These are phyloP conservation scores for Parasteatoda tepidariorum DNA, from an alignment of 1,140 invertebrate genomes.

Conservation along the genomic window DNA sequence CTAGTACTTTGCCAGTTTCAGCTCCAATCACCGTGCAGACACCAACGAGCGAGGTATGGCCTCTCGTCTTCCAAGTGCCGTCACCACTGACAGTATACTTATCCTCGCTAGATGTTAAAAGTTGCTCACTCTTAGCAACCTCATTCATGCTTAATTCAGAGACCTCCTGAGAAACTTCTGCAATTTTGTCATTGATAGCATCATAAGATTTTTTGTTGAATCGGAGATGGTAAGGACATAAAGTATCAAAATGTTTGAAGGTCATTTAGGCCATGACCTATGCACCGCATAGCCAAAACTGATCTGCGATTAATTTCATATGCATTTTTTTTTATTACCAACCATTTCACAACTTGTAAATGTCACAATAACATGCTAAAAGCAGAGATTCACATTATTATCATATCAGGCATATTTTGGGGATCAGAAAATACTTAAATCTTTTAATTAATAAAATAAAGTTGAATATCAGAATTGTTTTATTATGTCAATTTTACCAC, in stretches of 20 bases:
- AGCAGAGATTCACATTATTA: too few relatives aligned
- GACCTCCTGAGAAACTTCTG: background rate
- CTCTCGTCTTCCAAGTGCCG: background rate
- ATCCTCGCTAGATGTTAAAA: background rate
- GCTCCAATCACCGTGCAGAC: constrained; percentile 3
- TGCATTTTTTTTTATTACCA: constrained; percentile 1
- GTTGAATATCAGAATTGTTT: too few relatives aligned
- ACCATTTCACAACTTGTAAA: constrained; percentile 3
- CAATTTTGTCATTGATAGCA: background rate
- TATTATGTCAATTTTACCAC: too few relatives aligned
- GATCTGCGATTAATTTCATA: background rate
- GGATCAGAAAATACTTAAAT: too few relatives aligned
- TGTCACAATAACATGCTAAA: background rate
- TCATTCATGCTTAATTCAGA: background rate
- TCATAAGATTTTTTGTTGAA: background rate
- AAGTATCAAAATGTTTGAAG: background rate
- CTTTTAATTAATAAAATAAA: too few relatives aligned
- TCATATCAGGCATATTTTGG: too few relatives aligned
- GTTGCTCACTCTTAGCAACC: background rate
- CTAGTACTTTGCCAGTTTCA: constrained; percentile 2
- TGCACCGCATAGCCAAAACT: constrained; percentile 14
- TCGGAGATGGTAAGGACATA: background rate
- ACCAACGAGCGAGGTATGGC: background rate
- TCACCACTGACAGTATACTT: background rate
- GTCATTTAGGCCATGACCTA: background rate